Conservation (phyloP, 2,113 vertebrate genomes). For the Oreochromis aureus region DNA sequence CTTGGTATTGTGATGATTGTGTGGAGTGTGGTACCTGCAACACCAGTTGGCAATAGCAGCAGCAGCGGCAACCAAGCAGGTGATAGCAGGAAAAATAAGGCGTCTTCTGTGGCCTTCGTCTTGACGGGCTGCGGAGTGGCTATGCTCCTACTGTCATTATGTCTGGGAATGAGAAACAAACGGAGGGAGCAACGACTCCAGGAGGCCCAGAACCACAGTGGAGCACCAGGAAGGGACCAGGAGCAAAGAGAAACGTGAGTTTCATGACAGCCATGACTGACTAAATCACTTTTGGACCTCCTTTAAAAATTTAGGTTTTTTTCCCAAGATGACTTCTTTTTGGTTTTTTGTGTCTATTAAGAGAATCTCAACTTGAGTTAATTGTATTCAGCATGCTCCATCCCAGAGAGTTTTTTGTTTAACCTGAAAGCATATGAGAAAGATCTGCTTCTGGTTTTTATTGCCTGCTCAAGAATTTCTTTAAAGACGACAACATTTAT, state of each 20-base stretch:
- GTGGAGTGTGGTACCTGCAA: conserved; percentile 87
- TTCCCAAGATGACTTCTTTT: not conserved
- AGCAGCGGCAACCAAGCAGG: conserved; percentile 40
- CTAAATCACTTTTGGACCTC: not conserved
- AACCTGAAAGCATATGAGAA: not conserved
- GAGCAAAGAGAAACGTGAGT: conserved; percentile 55
- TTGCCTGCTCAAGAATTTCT: not conserved
- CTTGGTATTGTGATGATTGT: conserved; percentile 93
- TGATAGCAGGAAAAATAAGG: conserved; percentile 64
- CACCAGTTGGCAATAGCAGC: conserved; percentile 46
- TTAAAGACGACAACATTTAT: not conserved
- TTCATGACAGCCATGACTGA: not conserved
- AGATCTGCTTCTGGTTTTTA: not conserved
- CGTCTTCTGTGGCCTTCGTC: conserved; percentile 89
- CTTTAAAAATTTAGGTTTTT: not conserved
- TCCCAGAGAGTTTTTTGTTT: accelerated
- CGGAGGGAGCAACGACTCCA: conserved; percentile 64
- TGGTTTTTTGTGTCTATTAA: not conserved
- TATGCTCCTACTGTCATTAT: conserved; percentile 86
- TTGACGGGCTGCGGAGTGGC: conserved; percentile 80
- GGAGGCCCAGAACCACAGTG: conserved; percentile 31
- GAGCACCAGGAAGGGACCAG: not conserved
- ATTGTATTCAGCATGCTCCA: not conserved
- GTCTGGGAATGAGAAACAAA: conserved; percentile 84
- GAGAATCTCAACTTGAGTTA: not conserved